Evolutionary conservation across 2,888 invertebrate genomes (phyloP).

Genomic region (Ferrisia virgata): DNA sequence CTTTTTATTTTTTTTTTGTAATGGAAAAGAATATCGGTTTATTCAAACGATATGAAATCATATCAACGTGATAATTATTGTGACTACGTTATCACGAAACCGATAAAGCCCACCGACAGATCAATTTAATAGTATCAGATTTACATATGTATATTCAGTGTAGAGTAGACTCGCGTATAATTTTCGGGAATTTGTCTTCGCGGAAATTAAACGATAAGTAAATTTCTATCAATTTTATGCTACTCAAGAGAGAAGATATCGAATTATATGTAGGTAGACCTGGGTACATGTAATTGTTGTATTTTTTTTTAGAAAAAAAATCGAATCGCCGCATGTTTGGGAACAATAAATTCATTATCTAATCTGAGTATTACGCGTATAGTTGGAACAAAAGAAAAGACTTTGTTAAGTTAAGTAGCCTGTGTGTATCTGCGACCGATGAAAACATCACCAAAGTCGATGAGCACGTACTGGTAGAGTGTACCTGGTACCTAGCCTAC

Average conservation of each 20-base stretch:
- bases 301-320: not conserved
- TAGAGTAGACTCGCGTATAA: too few relatives aligned
- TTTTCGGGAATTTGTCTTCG: not conserved
- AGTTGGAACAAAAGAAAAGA: conserved; percentile 3
- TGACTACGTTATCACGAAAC: not conserved
- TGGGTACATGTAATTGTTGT: not conserved
- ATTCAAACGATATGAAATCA: too few relatives aligned
- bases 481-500: too few relatives aligned
- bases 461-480: not conserved
- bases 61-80: not conserved
- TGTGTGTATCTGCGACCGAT: not conserved
- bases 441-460: conserved; percentile 2
- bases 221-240: not conserved
- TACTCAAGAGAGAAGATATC: too few relatives aligned
- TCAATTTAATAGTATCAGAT: not conserved
- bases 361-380: not conserved
- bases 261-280: too few relatives aligned
- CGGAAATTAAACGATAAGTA: not conserved
- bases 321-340: not conserved
- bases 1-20: too few relatives aligned
- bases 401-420: not conserved
- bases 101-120: not conserved
- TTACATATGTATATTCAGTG: too few relatives aligned
- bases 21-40: too few relatives aligned
- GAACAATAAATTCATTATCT: conserved; percentile 9